phyloP scores from a whole-genome alignment of 2,888 invertebrate species.

The Machimus rusticus region DNA sequence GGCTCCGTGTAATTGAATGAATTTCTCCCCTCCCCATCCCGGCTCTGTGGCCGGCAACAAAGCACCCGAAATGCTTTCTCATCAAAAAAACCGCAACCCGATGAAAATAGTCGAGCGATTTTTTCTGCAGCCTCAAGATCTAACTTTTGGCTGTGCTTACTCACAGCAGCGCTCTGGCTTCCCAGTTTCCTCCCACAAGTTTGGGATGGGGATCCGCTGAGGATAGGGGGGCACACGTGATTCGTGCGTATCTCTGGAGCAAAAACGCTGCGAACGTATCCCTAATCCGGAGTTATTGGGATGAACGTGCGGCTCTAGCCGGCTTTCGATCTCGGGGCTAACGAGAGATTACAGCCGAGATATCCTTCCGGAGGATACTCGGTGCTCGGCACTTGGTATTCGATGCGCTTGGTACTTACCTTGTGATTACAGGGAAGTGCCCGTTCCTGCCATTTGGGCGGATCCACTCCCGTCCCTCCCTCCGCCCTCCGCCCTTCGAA shows the following conservation, averaged over 20 bases:
- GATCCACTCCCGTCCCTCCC: not conserved
- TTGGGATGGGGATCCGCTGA: not conserved
- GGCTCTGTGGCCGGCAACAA: not conserved
- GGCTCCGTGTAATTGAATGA: not conserved
- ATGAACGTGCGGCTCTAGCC: not conserved
- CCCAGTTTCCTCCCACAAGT: not conserved
- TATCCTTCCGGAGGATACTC: not conserved
- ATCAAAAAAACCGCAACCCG: not conserved
- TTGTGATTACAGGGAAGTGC: not conserved
- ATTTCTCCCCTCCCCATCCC: no score
- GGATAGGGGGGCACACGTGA: not conserved
- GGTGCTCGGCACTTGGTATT: not conserved
- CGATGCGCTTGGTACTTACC: not conserved
- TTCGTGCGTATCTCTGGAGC: not conserved
- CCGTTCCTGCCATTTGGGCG: not conserved
- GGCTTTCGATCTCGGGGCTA: not conserved
- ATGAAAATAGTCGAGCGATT: not conserved
- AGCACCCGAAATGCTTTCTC: not conserved
- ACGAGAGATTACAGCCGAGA: not conserved
- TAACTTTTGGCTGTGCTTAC: not conserved
- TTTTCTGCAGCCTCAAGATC: not conserved
- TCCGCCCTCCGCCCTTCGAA: not conserved
- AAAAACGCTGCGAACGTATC: not conserved
- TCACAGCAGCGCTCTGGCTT: not conserved
- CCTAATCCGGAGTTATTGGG: not conserved